Conservation (phyloP, 2,888 invertebrate genomes). For the Drosophila birchii region DNA sequence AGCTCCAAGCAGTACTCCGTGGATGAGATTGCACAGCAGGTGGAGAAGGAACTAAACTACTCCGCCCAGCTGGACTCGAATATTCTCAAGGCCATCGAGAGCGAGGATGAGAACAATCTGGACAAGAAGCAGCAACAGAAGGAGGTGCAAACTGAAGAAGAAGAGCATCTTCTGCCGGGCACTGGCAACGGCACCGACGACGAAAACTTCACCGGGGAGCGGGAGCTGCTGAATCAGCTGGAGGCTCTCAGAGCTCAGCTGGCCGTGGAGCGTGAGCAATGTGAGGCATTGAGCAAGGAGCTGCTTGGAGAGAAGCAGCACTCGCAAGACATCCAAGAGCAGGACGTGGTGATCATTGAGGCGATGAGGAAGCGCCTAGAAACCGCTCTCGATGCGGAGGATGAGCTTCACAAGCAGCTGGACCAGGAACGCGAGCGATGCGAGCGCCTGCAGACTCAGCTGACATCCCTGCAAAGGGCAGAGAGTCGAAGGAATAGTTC, state of each 20-base stretch:
- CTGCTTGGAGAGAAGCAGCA: conserved; percentile 87
- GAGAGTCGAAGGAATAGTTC: conserved; percentile 82
- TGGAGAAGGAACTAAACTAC: conserved; percentile 87
- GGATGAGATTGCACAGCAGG: conserved; percentile 86
- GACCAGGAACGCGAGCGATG: conserved; percentile 86
- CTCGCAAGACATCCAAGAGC: conserved; percentile 86
- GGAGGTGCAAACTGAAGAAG: conserved; percentile 61
- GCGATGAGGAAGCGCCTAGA: conserved; percentile 88
- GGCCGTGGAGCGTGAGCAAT: conserved; percentile 80
- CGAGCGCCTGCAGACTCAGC: conserved; percentile 85
- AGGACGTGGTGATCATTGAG: conserved; percentile 89
- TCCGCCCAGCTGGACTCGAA: conserved; percentile 87
- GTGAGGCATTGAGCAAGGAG: conserved; percentile 86
- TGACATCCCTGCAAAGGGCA: conserved; percentile 82
- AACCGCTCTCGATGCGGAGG: conserved; percentile 87
- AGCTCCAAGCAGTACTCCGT: conserved; percentile 84
- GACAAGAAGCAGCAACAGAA: conserved; percentile 73
- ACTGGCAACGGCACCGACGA: conserved; percentile 81
- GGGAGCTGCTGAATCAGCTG: conserved; percentile 82
- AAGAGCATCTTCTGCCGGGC: conserved; percentile 51
- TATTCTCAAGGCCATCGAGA: conserved; percentile 87
- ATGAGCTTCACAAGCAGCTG: conserved; percentile 87
- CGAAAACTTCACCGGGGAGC: conserved; percentile 82
- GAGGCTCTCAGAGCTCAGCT: conserved; percentile 80
- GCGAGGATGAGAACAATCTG: conserved; percentile 84